Base-by-base conservation (phyloP, 2,888 invertebrate species). In the Folsomia manolachei region DNA sequence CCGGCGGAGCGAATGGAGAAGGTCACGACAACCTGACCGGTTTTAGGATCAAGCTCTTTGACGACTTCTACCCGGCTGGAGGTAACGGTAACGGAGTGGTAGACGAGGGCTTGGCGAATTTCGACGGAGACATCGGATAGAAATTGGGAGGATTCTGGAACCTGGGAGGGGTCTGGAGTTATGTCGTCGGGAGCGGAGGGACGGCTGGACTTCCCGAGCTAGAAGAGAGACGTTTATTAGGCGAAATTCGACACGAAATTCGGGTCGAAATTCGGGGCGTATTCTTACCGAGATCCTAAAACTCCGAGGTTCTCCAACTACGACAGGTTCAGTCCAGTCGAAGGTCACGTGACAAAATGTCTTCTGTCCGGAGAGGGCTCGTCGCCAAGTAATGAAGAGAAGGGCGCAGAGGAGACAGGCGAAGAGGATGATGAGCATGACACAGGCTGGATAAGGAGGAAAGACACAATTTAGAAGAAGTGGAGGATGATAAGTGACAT, bases 41-140 rank as follows among this genome's bases (percentile, higher is more conserved):
- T 71, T 67, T 71, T 71, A 26, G 77, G 77, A 27, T 75, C 71
- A 53, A 83, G 81, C 74, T 85, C 84, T 69, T 83, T 82, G 11
- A 84, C 83, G 56, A 83, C 83, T 21, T 77, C 74, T 27, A 80
- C 76, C 9, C 68, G 67, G 56, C 7, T 39, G 4, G 4, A 14
- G 4, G 4, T 4, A 39, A 9, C 7, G 39, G 39, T 39, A n/a
- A n/a, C n/a, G 1, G 18, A 1, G 27, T 64, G 64, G 19, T n/a
- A 64, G n/a, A 27, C 18, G 2, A 64, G 18, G 14, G 64, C 27
- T 64, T 64, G 64, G 7, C 27, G 27, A 27, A 64, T 64, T 64
- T 64, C 64, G 1, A 64, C 64, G n/a, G 1, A 27, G n/a, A 64
- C 18, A 64, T 21, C 27, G n/a, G 4, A 9, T 14, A 64, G n/a